These are phyloP conservation scores for Neoscelio sp. DNA, from an alignment of 2,888 invertebrate species.

Conservation along the genomic window DNA sequence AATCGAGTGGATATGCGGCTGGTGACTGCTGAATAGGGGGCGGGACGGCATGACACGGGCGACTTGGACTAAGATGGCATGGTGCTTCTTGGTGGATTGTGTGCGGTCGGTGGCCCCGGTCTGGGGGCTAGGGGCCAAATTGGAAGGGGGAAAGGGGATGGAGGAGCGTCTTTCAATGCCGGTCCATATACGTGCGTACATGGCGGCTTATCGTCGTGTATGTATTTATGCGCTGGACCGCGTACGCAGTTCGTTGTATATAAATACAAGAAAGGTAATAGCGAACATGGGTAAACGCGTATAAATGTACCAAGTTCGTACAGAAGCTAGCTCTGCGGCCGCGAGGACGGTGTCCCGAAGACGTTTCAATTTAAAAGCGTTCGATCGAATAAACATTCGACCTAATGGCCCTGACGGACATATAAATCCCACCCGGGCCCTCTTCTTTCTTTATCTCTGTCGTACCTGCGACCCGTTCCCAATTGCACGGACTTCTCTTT, in stretches of 20 bases:
- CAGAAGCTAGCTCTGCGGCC: constrained; percentile 61
- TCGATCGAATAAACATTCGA: constrained; percentile 74
- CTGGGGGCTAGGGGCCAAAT: constrained; percentile 22
- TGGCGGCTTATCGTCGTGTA: constrained; percentile 53
- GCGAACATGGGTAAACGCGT: constrained; percentile 61
- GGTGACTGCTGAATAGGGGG: too few relatives aligned
- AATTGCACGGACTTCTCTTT: constrained; percentile 47
- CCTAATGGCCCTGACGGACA: constrained; percentile 71
- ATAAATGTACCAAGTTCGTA: constrained; percentile 52
- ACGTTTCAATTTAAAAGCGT: constrained; percentile 79
- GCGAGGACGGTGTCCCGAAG: constrained; percentile 74
- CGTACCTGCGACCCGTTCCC: constrained; percentile 29
- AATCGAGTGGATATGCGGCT: too few relatives aligned
- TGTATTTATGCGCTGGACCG: constrained; percentile 60
- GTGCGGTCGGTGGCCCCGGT: constrained; percentile 8
- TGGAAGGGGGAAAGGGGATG: constrained; percentile 39
- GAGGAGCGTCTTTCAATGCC: constrained; percentile 30
- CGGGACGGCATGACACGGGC: too few relatives aligned
- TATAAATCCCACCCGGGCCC: constrained; percentile 75
- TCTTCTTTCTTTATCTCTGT: constrained; percentile 44
- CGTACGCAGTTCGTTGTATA: constrained; percentile 42
- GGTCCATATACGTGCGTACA: constrained; percentile 48
- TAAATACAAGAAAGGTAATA: constrained; percentile 66
- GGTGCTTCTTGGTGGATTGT: too few relatives aligned
- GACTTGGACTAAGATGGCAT: too few relatives aligned